Evolutionary conservation across 2,888 invertebrate genomes (phyloP), one percentile per base, ranked within the genome.

Genomic region (Plemyria rubiginata): DNA sequence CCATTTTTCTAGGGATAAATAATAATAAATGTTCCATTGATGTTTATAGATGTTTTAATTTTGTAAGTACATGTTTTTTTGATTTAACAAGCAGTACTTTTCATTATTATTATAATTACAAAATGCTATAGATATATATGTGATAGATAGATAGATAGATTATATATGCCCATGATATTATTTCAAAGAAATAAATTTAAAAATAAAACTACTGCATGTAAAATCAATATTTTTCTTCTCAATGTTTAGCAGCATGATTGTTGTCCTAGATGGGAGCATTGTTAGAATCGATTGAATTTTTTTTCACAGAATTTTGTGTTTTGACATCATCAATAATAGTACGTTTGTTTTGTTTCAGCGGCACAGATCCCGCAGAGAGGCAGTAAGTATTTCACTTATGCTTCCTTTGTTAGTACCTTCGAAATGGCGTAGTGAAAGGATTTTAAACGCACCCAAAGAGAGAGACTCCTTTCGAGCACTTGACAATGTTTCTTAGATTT

Each of bases 341-440:
- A 64, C 54, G 54, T 85, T 90, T 88, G 93, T 88, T 94, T 94
- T 94, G 94, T 95, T 96, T 78, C 95, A 96, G 96, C 96, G 95
- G 96, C 96, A 91, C 96, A 96, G 95, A 96, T 96, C 88, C 96
- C 96, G 86, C 96, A 96, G 94, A 96, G 96, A 94, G 96, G 96
- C 95, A 96, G 96, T 96, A 94, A 96, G 96, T 96, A 95, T 88
- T 73, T 68, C 66, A 54, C 46, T 49, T 22, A 1, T 22, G 1
- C 22, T 22, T 22, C 22, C n/a, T n/a, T 22, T 22, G 22, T 22
- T 22, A 1, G 22, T 22, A 3, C 3, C 22, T 22, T 22, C 22
- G 3, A 22, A 22, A 22, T 22, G 22, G 22, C 3, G 22, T 22
- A 22, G 22, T 22, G 3, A 22, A 22, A 22, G 1, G 3, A 22